Evolutionary conservation across 2,888 invertebrate species (phyloP).

Genomic region (Tetragnatha montana): DNA sequence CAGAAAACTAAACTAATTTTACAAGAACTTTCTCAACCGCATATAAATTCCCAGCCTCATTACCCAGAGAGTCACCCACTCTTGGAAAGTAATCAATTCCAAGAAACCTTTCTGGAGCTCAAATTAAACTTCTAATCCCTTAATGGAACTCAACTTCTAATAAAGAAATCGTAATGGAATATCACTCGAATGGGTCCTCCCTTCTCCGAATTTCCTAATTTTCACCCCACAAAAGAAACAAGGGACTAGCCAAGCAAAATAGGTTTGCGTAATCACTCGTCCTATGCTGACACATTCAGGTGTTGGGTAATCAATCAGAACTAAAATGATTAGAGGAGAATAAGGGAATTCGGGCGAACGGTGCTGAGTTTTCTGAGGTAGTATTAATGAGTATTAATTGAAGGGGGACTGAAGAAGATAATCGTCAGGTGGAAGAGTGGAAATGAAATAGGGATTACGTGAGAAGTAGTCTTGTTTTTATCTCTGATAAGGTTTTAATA

Average conservation of each 20-base stretch:
- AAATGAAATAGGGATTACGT: too few species aligned
- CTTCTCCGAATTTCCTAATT: neutral
- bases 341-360: slow-evolving; percentile 32
- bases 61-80: neutral
- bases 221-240: slow-evolving; percentile 14
- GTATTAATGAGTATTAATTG: slow-evolving; percentile 39
- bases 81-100: slow-evolving; percentile 3
- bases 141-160: neutral
- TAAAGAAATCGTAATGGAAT: slow-evolving; percentile 34
- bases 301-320: slow-evolving; percentile 54
- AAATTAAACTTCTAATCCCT: slow-evolving; percentile 3
- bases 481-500: too few species aligned
- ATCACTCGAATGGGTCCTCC: neutral
- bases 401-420: slow-evolving; percentile 20
- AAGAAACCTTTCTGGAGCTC: neutral
- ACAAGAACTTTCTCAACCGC: neutral
- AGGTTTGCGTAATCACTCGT: neutral
- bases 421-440: too few species aligned
- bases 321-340: slow-evolving; percentile 39
- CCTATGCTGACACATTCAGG: slow-evolving; percentile 43
- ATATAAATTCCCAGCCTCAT: slow-evolving; percentile 9
- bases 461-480: too few species aligned
- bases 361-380: slow-evolving; percentile 26
- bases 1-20: neutral
- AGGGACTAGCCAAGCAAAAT: slow-evolving; percentile 21